Base-by-base conservation (phyloP, 2,888 invertebrate species). In the Drosophila koepferae region DNA sequence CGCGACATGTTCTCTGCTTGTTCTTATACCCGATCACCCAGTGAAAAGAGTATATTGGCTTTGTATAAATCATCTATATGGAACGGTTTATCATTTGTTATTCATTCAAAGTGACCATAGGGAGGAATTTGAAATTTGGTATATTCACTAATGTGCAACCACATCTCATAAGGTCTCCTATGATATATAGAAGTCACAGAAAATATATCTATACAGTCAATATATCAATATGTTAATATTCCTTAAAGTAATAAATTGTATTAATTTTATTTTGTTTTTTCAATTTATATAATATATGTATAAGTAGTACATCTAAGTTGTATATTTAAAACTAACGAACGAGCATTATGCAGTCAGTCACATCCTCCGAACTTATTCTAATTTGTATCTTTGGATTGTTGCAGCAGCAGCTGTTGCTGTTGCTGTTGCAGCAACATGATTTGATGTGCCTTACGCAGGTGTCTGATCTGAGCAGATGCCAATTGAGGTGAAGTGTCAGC, bases 381-480 rank as follows among this genome's bases (percentile, higher is more conserved):
- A 51, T 51, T 18, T 51, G 51, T 51, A 7, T 18, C 18, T 51
- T 31, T 51, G 10, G 20, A 8, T 44, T 8, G 34, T 23, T 14
- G 41, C 48, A 58, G 60, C 80, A 41, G 73, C 77, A 53, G 74
- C 58, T 61, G 38, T 59, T 46, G 43, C 58, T 65, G 38, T 59
- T 28, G 28, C 28, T 28, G 54, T 59, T 46, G 43, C 44, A 48
- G 34, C 34, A 49, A 56, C 59, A 38, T 38, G 20, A 34, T 48
- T 43, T 71, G 49, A n/a, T 31, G 20, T 71, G 66, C 65, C 74
- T 72, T 36, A 12, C 63, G 51, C 82, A 83, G 86, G 65, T 85
- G 88, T 56, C 34, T 23, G 40, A 28, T 18, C 43, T 8, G 18
- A 36, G 49, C 41, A 16, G 44, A 36, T 31, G 41, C 48, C 61